Conservation (phyloP, 2,797 vertebrate species). For the Lithobates sylvaticus region DNA sequence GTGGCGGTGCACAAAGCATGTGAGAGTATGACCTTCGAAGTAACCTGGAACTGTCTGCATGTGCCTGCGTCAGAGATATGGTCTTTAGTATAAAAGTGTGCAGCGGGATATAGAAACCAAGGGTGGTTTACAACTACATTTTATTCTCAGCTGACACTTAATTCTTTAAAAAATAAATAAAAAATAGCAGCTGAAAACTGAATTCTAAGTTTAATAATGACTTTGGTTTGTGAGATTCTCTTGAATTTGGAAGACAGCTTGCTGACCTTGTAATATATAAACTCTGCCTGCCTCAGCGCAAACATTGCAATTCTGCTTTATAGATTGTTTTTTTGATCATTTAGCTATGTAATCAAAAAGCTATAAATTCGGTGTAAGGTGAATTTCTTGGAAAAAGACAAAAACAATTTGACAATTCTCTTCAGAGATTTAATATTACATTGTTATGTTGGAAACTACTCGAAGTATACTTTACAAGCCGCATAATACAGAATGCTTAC, state of each 20-base stretch:
- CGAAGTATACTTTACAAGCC: constrained; percentile 46
- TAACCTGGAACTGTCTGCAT: no score
- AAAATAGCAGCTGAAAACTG: no score
- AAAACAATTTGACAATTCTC: neutral
- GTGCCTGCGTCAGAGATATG: neutral
- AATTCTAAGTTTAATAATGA: no score
- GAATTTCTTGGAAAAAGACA: constrained; percentile 2
- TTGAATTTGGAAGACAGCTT: neutral
- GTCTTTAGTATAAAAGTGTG: neutral
- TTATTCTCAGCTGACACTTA: neutral
- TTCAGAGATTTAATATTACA: constrained; percentile 25
- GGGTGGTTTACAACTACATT: no score
- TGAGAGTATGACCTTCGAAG: no score
- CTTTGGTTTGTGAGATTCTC: no score
- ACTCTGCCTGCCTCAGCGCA: neutral
- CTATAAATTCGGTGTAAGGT: neutral
- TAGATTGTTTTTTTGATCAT: neutral
- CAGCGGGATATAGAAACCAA: no score
- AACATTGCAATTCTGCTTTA: neutral
- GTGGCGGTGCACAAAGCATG: no score
- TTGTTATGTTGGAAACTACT: constrained; percentile 33
- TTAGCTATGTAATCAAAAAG: neutral
- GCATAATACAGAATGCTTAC: constrained; percentile 50
- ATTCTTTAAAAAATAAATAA: neutral
- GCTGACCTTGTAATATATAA: neutral